Evolutionary conservation across 2,113 vertebrate species (phyloP).

Genomic region (Aphyosemion australe): DNA sequence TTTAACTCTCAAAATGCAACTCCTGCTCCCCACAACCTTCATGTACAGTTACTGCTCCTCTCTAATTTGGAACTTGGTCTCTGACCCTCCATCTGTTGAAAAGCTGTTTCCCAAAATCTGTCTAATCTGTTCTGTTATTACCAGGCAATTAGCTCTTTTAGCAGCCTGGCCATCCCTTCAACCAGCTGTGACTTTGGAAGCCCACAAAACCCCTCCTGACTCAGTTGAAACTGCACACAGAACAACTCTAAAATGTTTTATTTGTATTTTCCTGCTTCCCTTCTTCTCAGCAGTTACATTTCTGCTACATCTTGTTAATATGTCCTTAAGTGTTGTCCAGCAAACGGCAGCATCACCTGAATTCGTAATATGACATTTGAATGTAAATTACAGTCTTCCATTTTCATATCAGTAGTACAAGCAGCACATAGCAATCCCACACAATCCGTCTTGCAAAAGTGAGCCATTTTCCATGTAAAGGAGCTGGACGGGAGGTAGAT

Average conservation of each 20-base stretch:
- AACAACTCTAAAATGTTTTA: too few species aligned
- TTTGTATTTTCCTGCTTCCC: conserved; percentile 4
- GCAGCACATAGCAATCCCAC: background rate
- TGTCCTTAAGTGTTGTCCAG: background rate
- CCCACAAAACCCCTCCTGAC: background rate
- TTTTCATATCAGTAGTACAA: conserved; percentile 1
- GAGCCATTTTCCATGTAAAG: conserved; percentile 22
- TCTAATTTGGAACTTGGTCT: conserved; percentile 24
- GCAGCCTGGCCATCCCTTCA: conserved; percentile 7
- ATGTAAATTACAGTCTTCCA: conserved; percentile 24
- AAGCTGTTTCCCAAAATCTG: conserved; percentile 27
- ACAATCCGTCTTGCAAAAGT: conserved; percentile 4
- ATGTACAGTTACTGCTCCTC: conserved; percentile 17
- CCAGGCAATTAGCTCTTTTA: conserved; percentile 22
- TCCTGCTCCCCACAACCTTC: background rate
- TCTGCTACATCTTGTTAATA: conserved; percentile 17
- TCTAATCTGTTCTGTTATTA: conserved; percentile 13
- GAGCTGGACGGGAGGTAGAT: conserved; percentile 31
- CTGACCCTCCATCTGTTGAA: conserved; percentile 30
- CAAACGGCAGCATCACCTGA: conserved; percentile 15
- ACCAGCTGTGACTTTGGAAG: conserved; percentile 32
- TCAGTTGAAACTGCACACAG: too few species aligned
- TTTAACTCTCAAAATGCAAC: background rate
- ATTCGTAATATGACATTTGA: background rate
- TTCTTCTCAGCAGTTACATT: background rate